Evolutionary conservation across 2,888 invertebrate genomes (phyloP).

Genomic region (Synergus laeviventris): DNA sequence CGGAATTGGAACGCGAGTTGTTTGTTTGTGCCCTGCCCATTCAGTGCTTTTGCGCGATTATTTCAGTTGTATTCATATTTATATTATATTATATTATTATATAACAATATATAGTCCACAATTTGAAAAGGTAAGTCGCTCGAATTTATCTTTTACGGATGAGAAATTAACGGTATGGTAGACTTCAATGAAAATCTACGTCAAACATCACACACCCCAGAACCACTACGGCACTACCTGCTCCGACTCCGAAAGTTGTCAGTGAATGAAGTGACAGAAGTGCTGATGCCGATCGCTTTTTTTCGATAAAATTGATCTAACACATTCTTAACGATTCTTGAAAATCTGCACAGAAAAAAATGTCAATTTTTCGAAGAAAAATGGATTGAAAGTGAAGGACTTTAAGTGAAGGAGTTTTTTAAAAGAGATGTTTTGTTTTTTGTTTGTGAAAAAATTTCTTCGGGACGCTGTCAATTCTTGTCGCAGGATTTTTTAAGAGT

Average conservation of each 20-base stretch:
- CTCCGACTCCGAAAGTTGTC: constrained; percentile 32
- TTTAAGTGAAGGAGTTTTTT: neutral
- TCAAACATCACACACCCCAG: constrained; percentile 31
- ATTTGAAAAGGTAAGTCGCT: constrained; percentile 15
- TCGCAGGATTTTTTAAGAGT: neutral
- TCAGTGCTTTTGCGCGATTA: neutral
- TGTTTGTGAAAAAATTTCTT: neutral
- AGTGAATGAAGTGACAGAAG: constrained; percentile 22
- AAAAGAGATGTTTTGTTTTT: neutral
- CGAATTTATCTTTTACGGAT: neutral
- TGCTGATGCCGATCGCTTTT: neutral
- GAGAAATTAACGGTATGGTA: neutral
- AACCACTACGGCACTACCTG: constrained; percentile 31
- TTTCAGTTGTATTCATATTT: neutral
- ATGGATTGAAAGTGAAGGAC: neutral
- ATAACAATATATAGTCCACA: neutral
- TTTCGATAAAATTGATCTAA: neutral
- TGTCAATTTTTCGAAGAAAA: neutral
- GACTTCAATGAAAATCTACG: constrained; percentile 15
- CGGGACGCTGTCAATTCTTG: constrained; percentile 3
- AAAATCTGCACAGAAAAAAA: neutral
- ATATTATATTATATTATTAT: too few species aligned
- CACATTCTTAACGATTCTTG: neutral
- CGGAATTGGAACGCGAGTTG: constrained; percentile 46
- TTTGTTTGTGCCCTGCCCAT: constrained; percentile 48